Conservation (phyloP, 1,140 invertebrate species). For the Pseudobourletiella spinata region DNA sequence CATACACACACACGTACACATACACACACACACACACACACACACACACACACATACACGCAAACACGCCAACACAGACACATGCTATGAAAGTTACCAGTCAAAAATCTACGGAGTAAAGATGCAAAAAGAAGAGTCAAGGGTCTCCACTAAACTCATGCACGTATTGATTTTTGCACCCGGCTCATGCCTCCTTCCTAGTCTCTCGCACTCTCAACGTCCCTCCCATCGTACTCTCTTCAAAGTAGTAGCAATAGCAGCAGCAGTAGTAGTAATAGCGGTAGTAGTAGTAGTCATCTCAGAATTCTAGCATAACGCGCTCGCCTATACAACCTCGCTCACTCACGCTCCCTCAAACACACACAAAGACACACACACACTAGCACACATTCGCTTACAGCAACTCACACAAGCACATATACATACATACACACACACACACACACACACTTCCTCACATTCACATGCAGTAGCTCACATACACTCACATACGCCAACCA, state of each 20-base stretch:
- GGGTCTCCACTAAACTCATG: slow-evolving; percentile 10
- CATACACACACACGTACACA: not conserved
- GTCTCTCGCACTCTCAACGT: not conserved
- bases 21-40: not conserved
- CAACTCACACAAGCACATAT: too few species aligned
- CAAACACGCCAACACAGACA: not conserved
- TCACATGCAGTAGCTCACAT: too few species aligned
- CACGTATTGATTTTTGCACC: slow-evolving; percentile 22
- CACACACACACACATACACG: not conserved
- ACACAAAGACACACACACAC: not conserved
- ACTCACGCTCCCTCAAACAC: not conserved
- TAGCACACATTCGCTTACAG: too few species aligned
- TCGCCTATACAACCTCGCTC: not conserved
- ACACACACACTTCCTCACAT: too few species aligned
- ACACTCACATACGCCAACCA: too few species aligned
- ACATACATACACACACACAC: too few species aligned
- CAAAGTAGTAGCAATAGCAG: not conserved
- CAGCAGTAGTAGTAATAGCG: too few species aligned
- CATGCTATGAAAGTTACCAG: too few species aligned
- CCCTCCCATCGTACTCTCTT: not conserved
- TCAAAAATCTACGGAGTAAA: not conserved
- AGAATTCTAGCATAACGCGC: not conserved
- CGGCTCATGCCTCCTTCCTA: slow-evolving; percentile 6
- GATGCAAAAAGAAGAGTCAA: slow-evolving; percentile 9
- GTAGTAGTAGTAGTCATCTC: slow-evolving; percentile 6